Conservation (phyloP, 2,113 vertebrate genomes). For the Glaucidium brasilianum region DNA sequence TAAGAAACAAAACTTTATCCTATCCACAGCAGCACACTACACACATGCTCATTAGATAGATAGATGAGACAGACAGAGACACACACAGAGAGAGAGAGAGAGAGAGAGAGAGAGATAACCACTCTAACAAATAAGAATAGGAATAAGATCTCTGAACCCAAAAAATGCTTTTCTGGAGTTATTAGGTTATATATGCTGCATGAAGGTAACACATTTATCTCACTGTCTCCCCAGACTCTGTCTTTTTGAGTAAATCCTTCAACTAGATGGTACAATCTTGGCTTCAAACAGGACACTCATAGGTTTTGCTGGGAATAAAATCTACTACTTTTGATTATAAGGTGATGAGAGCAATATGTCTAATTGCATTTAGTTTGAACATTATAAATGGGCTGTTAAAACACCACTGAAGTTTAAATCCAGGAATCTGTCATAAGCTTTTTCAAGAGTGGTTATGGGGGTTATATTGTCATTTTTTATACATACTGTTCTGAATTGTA, state of each 20-base stretch:
- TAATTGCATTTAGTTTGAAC: conserved; percentile 19
- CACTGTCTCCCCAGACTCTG: not conserved
- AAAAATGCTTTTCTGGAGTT: not conserved
- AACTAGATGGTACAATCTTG: not conserved
- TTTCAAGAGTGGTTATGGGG: not conserved
- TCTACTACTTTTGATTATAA: not conserved
- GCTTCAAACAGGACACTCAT: not conserved
- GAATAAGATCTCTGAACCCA: not conserved
- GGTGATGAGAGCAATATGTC: not conserved
- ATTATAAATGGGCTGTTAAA: not conserved
- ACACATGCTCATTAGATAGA: not conserved
- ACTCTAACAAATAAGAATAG: not conserved
- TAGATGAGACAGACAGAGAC: not conserved
- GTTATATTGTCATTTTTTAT: not conserved
- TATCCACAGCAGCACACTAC: not conserved
- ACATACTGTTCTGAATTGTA: not conserved
- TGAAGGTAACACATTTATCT: not conserved
- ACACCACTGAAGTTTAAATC: not conserved
- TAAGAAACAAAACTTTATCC: not conserved
- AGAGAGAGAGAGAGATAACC: not conserved
- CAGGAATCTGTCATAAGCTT: not conserved
- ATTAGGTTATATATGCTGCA: not conserved
- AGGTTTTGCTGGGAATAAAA: not conserved
- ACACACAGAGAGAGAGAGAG: not conserved
- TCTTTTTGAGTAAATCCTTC: not conserved